Evolutionary conservation across 2,888 invertebrate species (phyloP), one percentile per base, ranked within the genome.

Genomic region (Ecliptopera silaceata): DNA sequence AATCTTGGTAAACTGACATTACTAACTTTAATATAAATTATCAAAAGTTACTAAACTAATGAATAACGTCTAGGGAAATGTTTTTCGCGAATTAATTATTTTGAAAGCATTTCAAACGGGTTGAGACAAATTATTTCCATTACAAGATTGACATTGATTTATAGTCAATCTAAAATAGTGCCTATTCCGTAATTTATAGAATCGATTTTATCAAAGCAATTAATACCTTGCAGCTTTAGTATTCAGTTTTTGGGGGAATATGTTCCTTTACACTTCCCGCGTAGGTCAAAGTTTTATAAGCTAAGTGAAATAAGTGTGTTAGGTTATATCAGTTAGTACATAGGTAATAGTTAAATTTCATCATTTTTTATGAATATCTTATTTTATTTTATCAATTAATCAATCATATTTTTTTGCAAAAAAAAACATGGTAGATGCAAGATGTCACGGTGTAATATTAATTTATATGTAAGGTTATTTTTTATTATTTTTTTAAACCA

Each of bases 131-230:
- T 66, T 64, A 66, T 66, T 43, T 20, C 63, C 64, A 66, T 66
- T 64, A 64, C 45, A 43, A 47, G 48, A 64, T 61, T 64, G 66
- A 66, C 66, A 66, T 64, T 66, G 66, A 66, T 66, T 64, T 63
- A 64, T 66, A 54, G 64, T 50, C 66, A 66, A 64, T 66, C 64
- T 41, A 63, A 63, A 66, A 59, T 66, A 64, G 66, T 64, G 64
- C 64, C 58, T 66, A 64, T 61, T 50, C 54, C 41, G 56, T 61
- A 58, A 59, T 53, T 61, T 56, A 58, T 65, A 58, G 38, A 58
- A 61, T 58, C 59, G 51, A 58, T 63, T 65, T 65, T 54, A 48
- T 42, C 46, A 22, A 32, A 50, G 50, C 54, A 59, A 54, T 59
- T 59, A 59, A 59, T 59, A 18, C 18, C n/a, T 26, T 43, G 26